phyloP scores from a whole-genome alignment of 1,140 invertebrate species.

The Listronotus oregonensis region DNA sequence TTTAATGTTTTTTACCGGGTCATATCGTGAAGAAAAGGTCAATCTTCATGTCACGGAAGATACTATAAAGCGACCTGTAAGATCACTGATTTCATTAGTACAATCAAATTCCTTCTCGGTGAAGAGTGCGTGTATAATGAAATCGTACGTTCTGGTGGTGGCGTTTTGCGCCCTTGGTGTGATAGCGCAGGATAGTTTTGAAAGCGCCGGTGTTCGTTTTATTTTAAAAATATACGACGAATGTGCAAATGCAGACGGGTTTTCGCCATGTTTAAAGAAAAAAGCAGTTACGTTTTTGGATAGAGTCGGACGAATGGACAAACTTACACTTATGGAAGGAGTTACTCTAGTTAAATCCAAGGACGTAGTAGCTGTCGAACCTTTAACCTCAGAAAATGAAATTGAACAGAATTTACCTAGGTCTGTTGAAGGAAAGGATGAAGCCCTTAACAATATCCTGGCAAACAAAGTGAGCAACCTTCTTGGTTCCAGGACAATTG shows the following conservation, averaged over 20 bases:
- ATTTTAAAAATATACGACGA: conserved; percentile 67
- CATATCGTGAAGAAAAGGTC: conserved; percentile 46
- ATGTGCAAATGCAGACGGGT: conserved; percentile 63
- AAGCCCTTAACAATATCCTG: conserved; percentile 69
- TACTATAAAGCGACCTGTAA: conserved; percentile 47
- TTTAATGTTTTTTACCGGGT: conserved; percentile 36
- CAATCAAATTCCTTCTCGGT: conserved; percentile 24
- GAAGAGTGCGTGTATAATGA: conserved; percentile 45
- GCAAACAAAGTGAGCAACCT: conserved; percentile 72
- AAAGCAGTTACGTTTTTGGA: conserved; percentile 79
- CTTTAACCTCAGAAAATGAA: conserved; percentile 63
- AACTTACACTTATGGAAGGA: conserved; percentile 67
- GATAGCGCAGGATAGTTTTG: conserved; percentile 47
- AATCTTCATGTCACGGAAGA: conserved; percentile 41
- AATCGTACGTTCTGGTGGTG: conserved; percentile 49
- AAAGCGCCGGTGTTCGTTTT: conserved; percentile 61
- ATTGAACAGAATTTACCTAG: conserved; percentile 69
- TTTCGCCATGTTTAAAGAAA: conserved; percentile 77
- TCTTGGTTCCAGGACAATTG: conserved; percentile 74
- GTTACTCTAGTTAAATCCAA: conserved; percentile 67
- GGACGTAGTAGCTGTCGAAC: conserved; percentile 49
- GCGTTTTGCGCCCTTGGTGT: conserved; percentile 40
- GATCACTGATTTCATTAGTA: conserved; percentile 35
- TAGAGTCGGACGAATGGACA: conserved; percentile 69
- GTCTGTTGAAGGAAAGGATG: conserved; percentile 66